Evolutionary conservation across 2,888 invertebrate species (phyloP).

Genomic region (Aporophyla nigra): DNA sequence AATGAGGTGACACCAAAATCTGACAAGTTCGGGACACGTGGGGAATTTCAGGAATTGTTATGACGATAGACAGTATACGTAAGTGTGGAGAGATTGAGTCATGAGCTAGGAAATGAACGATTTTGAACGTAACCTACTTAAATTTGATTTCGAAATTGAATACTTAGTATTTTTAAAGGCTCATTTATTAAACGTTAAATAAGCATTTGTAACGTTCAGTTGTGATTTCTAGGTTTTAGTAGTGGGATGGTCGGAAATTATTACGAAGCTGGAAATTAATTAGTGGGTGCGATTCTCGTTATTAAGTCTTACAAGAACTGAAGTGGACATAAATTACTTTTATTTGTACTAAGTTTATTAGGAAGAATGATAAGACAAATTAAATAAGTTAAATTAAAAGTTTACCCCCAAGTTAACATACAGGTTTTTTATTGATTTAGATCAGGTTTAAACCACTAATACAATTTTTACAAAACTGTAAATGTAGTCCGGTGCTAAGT

Average conservation of each 20-base stretch:
- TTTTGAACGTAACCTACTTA: conserved; percentile 52
- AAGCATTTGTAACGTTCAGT: conserved; percentile 54
- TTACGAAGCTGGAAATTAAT: conserved; percentile 30
- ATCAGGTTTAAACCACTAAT: no score
- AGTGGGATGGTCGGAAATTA: conserved; percentile 31
- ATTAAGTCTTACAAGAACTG: not conserved
- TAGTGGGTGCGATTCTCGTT: not conserved
- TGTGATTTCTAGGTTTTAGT: conserved; percentile 28
- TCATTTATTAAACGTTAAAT: conserved; percentile 62
- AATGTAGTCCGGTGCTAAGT: no score
- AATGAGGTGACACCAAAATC: conserved; percentile 72
- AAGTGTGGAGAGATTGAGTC: conserved; percentile 60
- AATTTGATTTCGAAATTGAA: conserved; percentile 41
- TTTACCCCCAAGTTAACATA: no score
- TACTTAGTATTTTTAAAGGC: conserved; percentile 46
- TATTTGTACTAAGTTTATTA: no score
- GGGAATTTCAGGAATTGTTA: conserved; percentile 54
- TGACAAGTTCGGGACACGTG: conserved; percentile 53
- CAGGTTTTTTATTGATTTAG: no score
- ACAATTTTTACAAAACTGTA: no score
- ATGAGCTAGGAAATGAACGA: conserved; percentile 58
- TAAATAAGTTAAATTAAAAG: no score
- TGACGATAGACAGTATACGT: conserved; percentile 49
- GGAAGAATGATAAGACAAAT: no score
- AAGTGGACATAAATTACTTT: not conserved